Percentiles rank a stretch among this genome's conserved stretches.
Conservation (phyloP, 64 coral and sea anemone genomes). For the Montipora capricornis region DNA sequence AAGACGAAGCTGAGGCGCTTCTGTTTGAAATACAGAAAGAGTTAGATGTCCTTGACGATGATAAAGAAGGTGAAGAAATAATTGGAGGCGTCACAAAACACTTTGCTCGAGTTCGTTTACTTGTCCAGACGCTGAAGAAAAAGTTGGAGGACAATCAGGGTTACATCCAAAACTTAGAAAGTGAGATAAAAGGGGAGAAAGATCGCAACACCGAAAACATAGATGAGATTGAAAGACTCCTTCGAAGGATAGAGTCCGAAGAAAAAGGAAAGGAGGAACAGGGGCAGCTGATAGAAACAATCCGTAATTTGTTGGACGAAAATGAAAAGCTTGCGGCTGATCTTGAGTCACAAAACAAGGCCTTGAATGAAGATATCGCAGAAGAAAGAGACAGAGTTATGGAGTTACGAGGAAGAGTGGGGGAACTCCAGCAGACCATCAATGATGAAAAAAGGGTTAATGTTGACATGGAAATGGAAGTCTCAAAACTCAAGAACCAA, state of each 20-base stretch:
- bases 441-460: slow-evolving; percentile 61
- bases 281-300: slow-evolving; percentile 63
- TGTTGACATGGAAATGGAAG: slow-evolving; percentile 36
- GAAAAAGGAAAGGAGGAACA: slow-evolving; percentile 76
- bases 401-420: slow-evolving; percentile 62
- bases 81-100: neutral
- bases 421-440: slow-evolving; percentile 65
- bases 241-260: slow-evolving; percentile 28
- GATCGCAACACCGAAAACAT: slow-evolving; percentile 42
- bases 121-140: slow-evolving; percentile 46
- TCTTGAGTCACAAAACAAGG: slow-evolving; percentile 76
- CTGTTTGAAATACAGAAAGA: slow-evolving; percentile 29
- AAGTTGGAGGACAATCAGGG: slow-evolving; percentile 37
- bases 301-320: slow-evolving; percentile 76
- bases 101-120: neutral
- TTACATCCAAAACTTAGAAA: slow-evolving; percentile 42
- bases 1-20: slow-evolving; percentile 22
- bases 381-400: slow-evolving; percentile 65
- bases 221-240: slow-evolving; percentile 68
- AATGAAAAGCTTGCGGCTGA: slow-evolving; percentile 75
- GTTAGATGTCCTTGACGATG: neutral
- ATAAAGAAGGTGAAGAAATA: neutral
- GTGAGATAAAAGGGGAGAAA: slow-evolving; percentile 55
- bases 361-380: slow-evolving; percentile 64
- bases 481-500: slow-evolving; percentile 41